Conservation (phyloP, 2,797 vertebrate genomes). For the Triplophysa bombifrons region DNA sequence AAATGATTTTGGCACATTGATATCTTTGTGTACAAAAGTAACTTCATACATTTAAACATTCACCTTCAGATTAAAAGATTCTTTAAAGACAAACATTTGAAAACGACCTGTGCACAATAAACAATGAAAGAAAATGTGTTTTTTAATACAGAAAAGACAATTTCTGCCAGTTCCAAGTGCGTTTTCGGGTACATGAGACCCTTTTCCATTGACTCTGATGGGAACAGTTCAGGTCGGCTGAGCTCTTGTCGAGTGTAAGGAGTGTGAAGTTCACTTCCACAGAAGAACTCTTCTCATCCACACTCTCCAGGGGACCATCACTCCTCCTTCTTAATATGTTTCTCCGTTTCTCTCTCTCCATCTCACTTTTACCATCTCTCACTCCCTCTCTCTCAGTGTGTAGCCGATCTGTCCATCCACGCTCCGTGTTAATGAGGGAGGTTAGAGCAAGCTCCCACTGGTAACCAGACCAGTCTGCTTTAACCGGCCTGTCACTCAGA, state of each 20-base stretch:
- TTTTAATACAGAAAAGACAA: too few species aligned
- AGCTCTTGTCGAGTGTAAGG: slow-evolving; percentile 35
- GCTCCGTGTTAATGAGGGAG: slow-evolving; percentile 56
- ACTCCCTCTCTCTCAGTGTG: slow-evolving; percentile 23
- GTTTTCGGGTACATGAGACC: not conserved
- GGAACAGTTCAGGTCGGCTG: slow-evolving; percentile 42
- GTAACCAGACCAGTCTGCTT: slow-evolving; percentile 34
- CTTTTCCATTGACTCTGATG: slow-evolving; percentile 16
- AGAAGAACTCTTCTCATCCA: slow-evolving; percentile 16
- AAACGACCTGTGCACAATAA: too few species aligned
- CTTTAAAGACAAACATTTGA: too few species aligned
- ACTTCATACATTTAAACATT: too few species aligned
- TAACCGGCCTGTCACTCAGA: slow-evolving; percentile 55
- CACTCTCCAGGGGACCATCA: slow-evolving; percentile 23
- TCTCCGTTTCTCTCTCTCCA: slow-evolving; percentile 10
- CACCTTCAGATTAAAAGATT: too few species aligned
- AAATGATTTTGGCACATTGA: too few species aligned
- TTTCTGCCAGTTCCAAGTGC: not conserved
- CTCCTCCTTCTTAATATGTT: not conserved
- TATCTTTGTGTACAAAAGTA: too few species aligned
- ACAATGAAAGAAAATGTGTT: too few species aligned
- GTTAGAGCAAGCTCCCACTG: slow-evolving; percentile 46
- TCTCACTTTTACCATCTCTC: slow-evolving; percentile 18
- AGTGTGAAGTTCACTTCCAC: slow-evolving; percentile 14
- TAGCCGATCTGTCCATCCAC: slow-evolving; percentile 37